phyloP scores from a whole-genome alignment of 2,888 invertebrate species.

The Habroteleia sp. region DNA sequence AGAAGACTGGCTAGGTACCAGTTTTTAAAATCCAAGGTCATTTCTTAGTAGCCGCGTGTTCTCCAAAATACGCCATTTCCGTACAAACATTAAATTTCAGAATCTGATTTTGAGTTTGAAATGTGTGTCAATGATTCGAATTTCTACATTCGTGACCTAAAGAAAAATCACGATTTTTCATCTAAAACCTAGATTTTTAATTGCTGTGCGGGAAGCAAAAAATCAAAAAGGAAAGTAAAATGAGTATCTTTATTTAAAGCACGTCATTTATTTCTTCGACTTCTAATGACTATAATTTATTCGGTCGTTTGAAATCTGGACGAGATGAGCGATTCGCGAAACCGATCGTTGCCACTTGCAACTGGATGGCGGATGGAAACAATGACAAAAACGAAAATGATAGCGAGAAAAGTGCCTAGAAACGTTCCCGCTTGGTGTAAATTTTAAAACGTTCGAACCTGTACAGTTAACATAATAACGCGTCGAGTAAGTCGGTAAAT shows the following conservation, averaged over 20 bases:
- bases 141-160: too few species aligned
- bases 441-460: neutral
- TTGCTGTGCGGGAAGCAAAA: neutral
- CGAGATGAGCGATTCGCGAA: too few species aligned
- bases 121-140: slow-evolving; percentile 18
- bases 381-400: slow-evolving; percentile 8
- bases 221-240: slow-evolving; percentile 17
- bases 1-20: too few species aligned
- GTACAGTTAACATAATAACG: slow-evolving; percentile 32
- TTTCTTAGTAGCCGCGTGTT: too few species aligned
- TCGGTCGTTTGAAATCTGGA: too few species aligned
- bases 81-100: too few species aligned
- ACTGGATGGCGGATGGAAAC: slow-evolving; percentile 2
- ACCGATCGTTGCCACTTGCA: too few species aligned
- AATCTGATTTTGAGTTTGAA: too few species aligned
- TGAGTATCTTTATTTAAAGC: slow-evolving; percentile 1
- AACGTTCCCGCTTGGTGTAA: neutral
- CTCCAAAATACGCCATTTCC: too few species aligned
- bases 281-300: too few species aligned
- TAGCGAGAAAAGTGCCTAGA: neutral
- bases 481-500: slow-evolving; percentile 15
- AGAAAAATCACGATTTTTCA: slow-evolving; percentile 16
- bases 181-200: slow-evolving; percentile 8
- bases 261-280: too few species aligned
- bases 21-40: too few species aligned